A percentile compares a stretch with the other conserved stretches of the same genome.
Conservation (phyloP, 2,113 vertebrate species). For the Pangasianodon gigas region DNA sequence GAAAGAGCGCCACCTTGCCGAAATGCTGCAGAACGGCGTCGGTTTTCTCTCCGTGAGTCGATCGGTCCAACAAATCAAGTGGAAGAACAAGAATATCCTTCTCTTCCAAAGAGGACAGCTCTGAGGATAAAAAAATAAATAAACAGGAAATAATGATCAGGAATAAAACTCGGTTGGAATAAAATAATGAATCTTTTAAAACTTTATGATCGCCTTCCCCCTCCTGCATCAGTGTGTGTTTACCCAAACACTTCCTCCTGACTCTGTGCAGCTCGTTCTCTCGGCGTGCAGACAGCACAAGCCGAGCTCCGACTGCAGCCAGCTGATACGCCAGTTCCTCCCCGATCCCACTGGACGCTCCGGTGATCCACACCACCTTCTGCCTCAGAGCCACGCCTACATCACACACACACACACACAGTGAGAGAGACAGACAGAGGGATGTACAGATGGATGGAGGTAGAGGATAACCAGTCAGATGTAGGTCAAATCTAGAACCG, state of each 20-base stretch:
- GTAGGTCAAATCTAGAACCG: too few species aligned
- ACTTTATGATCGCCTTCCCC: neutral
- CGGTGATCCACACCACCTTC: constrained; percentile 92
- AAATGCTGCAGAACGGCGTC: constrained; percentile 82
- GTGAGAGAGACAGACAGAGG: neutral
- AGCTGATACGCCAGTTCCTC: constrained; percentile 90
- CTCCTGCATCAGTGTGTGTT: neutral
- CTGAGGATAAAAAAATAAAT: constrained; percentile 63
- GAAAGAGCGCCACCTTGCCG: constrained; percentile 76
- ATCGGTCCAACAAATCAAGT: constrained; percentile 83
- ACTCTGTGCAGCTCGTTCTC: constrained; percentile 83
- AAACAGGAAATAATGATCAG: constrained; percentile 29
- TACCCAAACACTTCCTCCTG: constrained; percentile 84
- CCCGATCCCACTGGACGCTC: constrained; percentile 93
- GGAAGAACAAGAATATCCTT: constrained; percentile 87
- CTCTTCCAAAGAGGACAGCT: constrained; percentile 76
- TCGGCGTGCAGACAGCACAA: constrained; percentile 87
- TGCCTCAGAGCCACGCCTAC: constrained; percentile 81
- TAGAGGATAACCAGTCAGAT: too few species aligned
- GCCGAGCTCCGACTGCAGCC: constrained; percentile 78
- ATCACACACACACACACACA: constrained; percentile 20
- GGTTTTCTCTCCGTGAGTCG: constrained; percentile 80
- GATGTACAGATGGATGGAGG: neutral
- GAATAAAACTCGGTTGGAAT: neutral
- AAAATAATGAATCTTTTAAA: neutral